Base-by-base conservation (phyloP, 2,113 vertebrate genomes). In the Rhinichthys klamathensis region DNA sequence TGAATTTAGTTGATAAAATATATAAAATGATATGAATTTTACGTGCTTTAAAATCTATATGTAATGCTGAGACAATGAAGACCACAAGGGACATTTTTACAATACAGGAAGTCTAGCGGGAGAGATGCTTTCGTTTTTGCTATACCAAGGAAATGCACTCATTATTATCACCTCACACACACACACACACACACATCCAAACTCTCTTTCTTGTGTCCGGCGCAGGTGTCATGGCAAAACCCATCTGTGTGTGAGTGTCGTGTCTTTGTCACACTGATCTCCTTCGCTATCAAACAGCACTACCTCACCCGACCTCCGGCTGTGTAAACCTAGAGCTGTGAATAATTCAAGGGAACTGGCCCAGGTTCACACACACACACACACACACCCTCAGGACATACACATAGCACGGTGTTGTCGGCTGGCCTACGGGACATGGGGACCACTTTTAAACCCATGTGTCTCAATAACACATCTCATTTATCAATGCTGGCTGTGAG, bases 271-370 rank as follows among this genome's bases (percentile, higher is more conserved):
- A 54, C 70, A 70, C 27, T 12, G 80, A 79, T 84, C 76, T 72
- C 51, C 30, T 80, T 67, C 60, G 32, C 75, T 65, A 69, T 86
- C 80, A 84, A 88, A 87, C 87, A 79, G 85, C 87, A 92, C 94
- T 90, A 94, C 92, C 90, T 95, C 92, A 94, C 90, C 91, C 82
- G 49, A 83, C 93, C 91, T 88, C 77, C 82, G 90, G 94, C 92
- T 69, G 67, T 91, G 93, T 94, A 94, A 94, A 93, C 87, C 88
- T 90, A 94, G 91, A 93, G 84, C 88, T 87, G 90, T 91, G 88
- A 91, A 93, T 92, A 88, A 93, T 91, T 92, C 90, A 83, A 90
- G 86, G 82, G 76, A 86, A 86, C 89, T 85, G 86, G 70, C 87
- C 56, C 76, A 60, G 56, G 65, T 76, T 35, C 54, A 51, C 80